A percentile compares a stretch with the other conserved stretches of the same genome.
Evolutionary conservation across 2,113 vertebrate species (phyloP).

Genomic region (Nesoenas mayeri): DNA sequence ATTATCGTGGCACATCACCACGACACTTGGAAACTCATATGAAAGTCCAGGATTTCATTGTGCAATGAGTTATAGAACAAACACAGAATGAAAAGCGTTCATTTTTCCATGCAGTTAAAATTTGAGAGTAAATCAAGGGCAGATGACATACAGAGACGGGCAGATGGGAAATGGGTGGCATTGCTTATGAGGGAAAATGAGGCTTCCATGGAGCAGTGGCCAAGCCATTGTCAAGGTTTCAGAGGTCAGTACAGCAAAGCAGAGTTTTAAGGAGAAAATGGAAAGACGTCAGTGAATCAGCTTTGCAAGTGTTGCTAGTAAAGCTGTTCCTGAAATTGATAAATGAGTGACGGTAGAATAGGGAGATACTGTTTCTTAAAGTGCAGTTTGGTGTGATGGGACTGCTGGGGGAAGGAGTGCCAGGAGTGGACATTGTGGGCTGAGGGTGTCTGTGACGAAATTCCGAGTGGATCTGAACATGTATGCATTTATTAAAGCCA

Average conservation of each 20-base stretch:
- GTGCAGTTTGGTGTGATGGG: neutral
- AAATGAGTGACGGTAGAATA: neutral
- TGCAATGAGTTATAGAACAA: neutral
- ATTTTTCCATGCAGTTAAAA: neutral
- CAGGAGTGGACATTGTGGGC: neutral
- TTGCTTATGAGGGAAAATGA: neutral
- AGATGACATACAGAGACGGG: neutral
- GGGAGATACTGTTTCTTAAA: neutral
- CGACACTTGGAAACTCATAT: neutral
- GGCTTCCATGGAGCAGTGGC: neutral
- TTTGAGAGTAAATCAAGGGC: neutral
- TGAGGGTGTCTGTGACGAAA: neutral
- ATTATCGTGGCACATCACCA: neutral
- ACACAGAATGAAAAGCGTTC: neutral
- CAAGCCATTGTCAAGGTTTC: neutral
- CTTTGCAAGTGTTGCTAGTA: neutral
- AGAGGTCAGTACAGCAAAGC: neutral
- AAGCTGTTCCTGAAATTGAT: neutral
- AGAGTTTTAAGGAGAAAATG: neutral
- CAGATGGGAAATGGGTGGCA: neutral
- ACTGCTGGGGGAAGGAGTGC: neutral
- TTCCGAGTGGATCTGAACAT: neutral
- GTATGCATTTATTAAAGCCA: neutral
- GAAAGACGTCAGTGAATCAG: neutral
- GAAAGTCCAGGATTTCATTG: neutral